phyloP scores from a whole-genome alignment of 2,888 invertebrate species.

The Penaeus monodon region DNA sequence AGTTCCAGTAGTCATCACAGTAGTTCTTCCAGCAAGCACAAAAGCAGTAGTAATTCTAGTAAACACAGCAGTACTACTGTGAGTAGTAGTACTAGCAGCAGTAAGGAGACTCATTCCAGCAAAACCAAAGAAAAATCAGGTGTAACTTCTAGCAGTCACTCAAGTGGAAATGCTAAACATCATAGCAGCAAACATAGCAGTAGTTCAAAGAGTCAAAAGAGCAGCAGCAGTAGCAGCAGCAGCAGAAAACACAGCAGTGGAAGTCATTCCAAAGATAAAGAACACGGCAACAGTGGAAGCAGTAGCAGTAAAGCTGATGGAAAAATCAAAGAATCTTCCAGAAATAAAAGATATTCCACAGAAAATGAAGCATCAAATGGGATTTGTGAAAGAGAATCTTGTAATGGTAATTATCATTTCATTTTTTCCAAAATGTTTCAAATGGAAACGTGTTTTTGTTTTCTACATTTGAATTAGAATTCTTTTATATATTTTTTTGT shows the following conservation, averaged over 20 bases:
- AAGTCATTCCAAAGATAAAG: conserved; percentile 7
- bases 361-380: conserved; percentile 1
- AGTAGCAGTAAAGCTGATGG: not conserved
- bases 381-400: conserved; percentile 24
- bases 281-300: not conserved
- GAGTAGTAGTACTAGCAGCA: conserved; percentile 4
- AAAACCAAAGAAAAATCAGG: conserved; percentile 8
- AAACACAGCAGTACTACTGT: not conserved
- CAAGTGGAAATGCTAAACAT: conserved; percentile 20
- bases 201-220: conserved; percentile 18
- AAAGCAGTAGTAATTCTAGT: conserved; percentile 11
- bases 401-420: conserved; percentile 1
- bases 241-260: conserved; percentile 10
- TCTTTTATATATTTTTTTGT: no score
- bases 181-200: conserved; percentile 27
- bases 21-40: conserved; percentile 5
- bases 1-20: conserved; percentile 20
- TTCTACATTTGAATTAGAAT: no score
- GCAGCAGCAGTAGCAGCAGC: not conserved
- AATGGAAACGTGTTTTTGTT: not conserved
- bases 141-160: conserved; percentile 31
- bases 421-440: not conserved
- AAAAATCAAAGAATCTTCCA: not conserved
- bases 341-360: not conserved
- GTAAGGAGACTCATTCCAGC: not conserved